A percentile compares a stretch with the other conserved stretches of the same genome.
These are phyloP conservation scores for honey bee (Apis mellifera) DNA, from an alignment of 1,140 invertebrate species.

Conservation along the genomic window Amel_HAv3.1 CM009933.2:12707001-12707500, in stretches of 20 bases:
- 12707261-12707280: slow-evolving; percentile 12
- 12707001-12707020: neutral
- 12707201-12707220: slow-evolving; percentile 12
- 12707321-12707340: neutral
- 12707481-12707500: slow-evolving; percentile 5
- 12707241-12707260: slow-evolving; percentile 23
- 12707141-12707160: neutral
- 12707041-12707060: no score
- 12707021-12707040: neutral
- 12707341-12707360: no score
- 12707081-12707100: no score
- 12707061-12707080: no score
- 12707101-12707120: no score
- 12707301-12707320: neutral
- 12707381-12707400: no score
- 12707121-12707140: neutral
- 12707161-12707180: neutral
- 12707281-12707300: neutral
- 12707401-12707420: no score
- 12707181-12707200: slow-evolving; percentile 18
- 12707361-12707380: no score
- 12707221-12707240: slow-evolving; percentile 2
- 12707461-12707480: slow-evolving; percentile 6
- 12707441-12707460: neutral
- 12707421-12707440: neutral